Conservation (phyloP, 2,797 vertebrate genomes). For the Sebastiscus albofasciatus region DNA sequence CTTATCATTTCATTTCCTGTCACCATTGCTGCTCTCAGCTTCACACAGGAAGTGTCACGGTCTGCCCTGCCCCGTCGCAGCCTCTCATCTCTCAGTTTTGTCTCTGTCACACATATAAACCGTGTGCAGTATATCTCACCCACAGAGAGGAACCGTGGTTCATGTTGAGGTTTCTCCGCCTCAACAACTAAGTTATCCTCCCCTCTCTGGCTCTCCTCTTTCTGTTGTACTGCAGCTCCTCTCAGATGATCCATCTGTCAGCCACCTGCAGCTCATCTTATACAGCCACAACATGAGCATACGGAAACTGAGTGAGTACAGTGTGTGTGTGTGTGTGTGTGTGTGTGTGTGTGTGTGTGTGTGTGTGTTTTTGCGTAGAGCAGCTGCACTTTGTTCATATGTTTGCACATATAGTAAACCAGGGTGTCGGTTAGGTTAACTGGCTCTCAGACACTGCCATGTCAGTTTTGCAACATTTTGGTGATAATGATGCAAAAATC, state of each 20-base stretch:
- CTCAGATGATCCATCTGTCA: constrained; percentile 24
- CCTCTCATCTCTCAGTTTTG: constrained; percentile 23
- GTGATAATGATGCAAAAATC: not conserved
- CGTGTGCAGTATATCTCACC: not conserved
- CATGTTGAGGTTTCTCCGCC: not conserved
- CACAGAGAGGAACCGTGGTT: constrained; percentile 40
- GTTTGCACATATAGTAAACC: not conserved
- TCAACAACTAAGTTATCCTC: not conserved
- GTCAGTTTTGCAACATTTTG: not conserved
- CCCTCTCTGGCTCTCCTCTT: not conserved
- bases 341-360: not conserved
- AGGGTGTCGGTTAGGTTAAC: not conserved
- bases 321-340: not conserved
- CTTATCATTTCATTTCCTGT: constrained; percentile 59
- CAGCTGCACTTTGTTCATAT: not conserved
- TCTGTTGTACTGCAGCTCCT: not conserved
- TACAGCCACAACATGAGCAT: constrained; percentile 71
- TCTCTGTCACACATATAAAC: constrained; percentile 4
- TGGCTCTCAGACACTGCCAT: not conserved
- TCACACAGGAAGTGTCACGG: constrained; percentile 67
- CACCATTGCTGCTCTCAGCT: not conserved
- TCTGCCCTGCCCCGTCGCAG: constrained; percentile 31
- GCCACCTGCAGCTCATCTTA: constrained; percentile 14
- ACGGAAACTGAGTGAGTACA: constrained; percentile 79
- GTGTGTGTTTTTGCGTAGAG: constrained; percentile 1